Evolutionary conservation across 2,113 vertebrate genomes (phyloP).

Genomic region (Rallus limicola): DNA sequence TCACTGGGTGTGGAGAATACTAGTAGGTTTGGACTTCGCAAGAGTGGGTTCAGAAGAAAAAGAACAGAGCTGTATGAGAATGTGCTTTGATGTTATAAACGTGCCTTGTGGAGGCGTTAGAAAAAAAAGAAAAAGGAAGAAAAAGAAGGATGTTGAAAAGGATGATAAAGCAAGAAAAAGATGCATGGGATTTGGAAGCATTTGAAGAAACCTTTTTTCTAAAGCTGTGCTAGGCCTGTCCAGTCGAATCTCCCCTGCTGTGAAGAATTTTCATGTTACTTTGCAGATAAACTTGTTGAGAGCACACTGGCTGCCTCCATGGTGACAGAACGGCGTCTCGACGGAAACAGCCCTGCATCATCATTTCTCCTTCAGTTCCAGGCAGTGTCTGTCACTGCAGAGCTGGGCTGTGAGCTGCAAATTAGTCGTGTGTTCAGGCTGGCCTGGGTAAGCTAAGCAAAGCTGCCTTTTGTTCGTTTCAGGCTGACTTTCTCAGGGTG

Average conservation of each 20-base stretch:
- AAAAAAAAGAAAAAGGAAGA: constrained; percentile 30
- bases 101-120: not conserved
- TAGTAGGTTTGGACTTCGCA: not conserved
- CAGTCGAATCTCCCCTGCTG: constrained; percentile 54
- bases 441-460: not conserved
- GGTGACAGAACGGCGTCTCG: not conserved
- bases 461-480: not conserved
- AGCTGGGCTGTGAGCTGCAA: not conserved
- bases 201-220: constrained; percentile 59
- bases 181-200: constrained; percentile 54
- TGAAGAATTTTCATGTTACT: constrained; percentile 70
- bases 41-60: not conserved
- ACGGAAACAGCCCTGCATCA: not conserved
- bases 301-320: constrained; percentile 17
- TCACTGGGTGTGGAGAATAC: not conserved
- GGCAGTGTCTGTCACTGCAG: constrained; percentile 5
- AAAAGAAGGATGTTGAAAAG: constrained; percentile 54
- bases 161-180: constrained; percentile 60
- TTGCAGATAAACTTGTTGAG: constrained; percentile 67
- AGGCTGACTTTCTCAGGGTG: not conserved
- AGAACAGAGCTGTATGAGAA: not conserved
- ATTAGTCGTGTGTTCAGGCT: not conserved
- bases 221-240: constrained; percentile 38
- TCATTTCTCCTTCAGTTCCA: constrained; percentile 27
- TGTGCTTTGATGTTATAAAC: constrained; percentile 48